phyloP scores from a whole-genome alignment of 2,888 invertebrate species.

The Panzeria rudis region DNA sequence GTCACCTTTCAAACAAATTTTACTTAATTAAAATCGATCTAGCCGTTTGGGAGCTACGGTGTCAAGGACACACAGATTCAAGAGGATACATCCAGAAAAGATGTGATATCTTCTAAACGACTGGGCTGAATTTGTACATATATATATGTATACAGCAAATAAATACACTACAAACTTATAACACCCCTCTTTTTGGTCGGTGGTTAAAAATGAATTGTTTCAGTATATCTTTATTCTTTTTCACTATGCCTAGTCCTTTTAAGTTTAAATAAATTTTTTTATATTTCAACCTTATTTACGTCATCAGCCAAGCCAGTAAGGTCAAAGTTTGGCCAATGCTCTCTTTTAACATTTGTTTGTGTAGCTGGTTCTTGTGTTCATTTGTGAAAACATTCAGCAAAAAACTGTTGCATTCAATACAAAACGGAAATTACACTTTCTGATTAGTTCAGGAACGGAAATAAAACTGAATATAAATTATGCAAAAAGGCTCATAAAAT shows the following conservation, averaged over 20 bases:
- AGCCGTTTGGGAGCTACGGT: too few species aligned
- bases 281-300: slow-evolving; percentile 11
- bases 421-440: slow-evolving; percentile 84
- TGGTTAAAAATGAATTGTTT: too few species aligned
- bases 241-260: not conserved
- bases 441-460: slow-evolving; percentile 84
- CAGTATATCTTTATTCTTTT: not conserved
- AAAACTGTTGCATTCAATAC: slow-evolving; percentile 75
- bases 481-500: slow-evolving; percentile 76
- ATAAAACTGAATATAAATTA: slow-evolving; percentile 84
- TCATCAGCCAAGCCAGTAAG: slow-evolving; percentile 42
- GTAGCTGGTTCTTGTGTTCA: slow-evolving; percentile 24
- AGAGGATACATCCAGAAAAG: too few species aligned
- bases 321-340: slow-evolving; percentile 64
- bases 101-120: too few species aligned
- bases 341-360: not conserved
- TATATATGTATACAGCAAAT: too few species aligned
- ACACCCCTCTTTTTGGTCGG: too few species aligned
- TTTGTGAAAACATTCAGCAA: slow-evolving; percentile 43
- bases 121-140: too few species aligned
- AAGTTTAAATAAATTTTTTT: not conserved
- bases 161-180: too few species aligned
- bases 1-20: too few species aligned
- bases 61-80: too few species aligned
- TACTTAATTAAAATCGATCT: too few species aligned